These are phyloP conservation scores for Enhydra lutris DNA, from an alignment of 2,113 vertebrate species.

Conservation along the genomic window DNA sequence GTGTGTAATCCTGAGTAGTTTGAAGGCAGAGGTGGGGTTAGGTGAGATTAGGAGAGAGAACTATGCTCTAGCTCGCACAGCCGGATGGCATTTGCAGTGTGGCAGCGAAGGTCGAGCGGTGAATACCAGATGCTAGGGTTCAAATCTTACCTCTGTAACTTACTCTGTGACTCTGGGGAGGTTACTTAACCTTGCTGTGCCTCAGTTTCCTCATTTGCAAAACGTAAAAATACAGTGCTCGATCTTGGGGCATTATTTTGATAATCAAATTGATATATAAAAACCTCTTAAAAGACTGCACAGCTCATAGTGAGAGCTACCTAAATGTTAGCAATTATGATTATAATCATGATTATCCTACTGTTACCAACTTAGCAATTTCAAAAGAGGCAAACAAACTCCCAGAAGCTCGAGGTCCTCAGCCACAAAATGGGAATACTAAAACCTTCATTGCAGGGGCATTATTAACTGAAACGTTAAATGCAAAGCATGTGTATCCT, in stretches of 20 bases:
- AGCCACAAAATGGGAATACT: not conserved
- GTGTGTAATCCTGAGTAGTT: not conserved
- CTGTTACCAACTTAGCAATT: not conserved
- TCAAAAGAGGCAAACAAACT: not conserved
- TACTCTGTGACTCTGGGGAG: not conserved
- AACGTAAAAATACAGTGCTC: not conserved
- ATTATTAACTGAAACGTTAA: slow-evolving; percentile 5
- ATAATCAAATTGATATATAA: not conserved
- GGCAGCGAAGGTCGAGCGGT: not conserved
- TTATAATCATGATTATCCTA: not conserved
- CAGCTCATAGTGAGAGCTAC: not conserved
- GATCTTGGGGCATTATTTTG: not conserved
- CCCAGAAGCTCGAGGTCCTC: not conserved
- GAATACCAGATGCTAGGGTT: not conserved
- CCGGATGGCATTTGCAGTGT: not conserved
- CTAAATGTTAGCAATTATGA: not conserved
- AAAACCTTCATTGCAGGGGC: not conserved
- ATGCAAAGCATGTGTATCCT: not conserved
- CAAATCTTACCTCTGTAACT: not conserved
- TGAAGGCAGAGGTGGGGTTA: not conserved
- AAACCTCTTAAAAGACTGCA: not conserved
- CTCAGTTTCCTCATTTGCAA: not conserved
- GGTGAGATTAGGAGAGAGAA: not conserved
- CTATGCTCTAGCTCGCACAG: not conserved
- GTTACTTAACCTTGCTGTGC: not conserved